These are phyloP conservation scores for Meliscaeva auricollis DNA, from an alignment of 2,888 invertebrate species.

Conservation along the genomic window DNA sequence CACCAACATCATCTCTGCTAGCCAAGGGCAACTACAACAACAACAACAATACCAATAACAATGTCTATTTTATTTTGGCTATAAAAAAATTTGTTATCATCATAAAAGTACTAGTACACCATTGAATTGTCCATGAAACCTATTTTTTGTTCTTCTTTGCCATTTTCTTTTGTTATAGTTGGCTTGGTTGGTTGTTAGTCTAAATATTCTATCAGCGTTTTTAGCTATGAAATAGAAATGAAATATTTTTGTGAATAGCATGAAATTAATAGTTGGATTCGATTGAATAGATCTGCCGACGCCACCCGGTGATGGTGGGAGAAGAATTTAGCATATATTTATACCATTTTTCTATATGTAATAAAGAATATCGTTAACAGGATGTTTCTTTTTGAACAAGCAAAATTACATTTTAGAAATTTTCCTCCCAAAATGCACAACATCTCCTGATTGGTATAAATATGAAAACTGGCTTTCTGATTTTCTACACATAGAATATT, in stretches of 20 bases:
- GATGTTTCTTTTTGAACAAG: background rate
- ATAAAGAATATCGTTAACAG: background rate
- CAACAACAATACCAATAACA: background rate
- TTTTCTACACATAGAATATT: too few species aligned
- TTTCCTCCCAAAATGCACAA: background rate
- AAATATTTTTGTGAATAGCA: slow-evolving; percentile 39
- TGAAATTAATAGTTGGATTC: slow-evolving; percentile 64
- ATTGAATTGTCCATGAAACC: slow-evolving; percentile 23
- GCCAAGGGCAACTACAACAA: slow-evolving; percentile 29
- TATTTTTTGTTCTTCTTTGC: background rate
- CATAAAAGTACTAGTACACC: slow-evolving; percentile 5
- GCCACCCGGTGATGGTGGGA: background rate
- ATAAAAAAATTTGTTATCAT: slow-evolving; percentile 4
- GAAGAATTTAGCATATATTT: slow-evolving; percentile 4
- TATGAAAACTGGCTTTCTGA: too few species aligned
- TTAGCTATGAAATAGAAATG: slow-evolving; percentile 45
- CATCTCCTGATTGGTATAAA: too few species aligned
- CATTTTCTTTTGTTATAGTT: slow-evolving; percentile 28
- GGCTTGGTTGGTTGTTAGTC: background rate
- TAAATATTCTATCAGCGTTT: slow-evolving; percentile 45
- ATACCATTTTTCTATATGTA: background rate
- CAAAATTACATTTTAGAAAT: too few species aligned
- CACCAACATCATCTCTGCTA: background rate
- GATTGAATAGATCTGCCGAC: slow-evolving; percentile 32
- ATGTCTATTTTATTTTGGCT: background rate